phyloP scores from a whole-genome alignment of 92 coral and sea anemone genomes.

The Scolanthus callimorphus region DNA sequence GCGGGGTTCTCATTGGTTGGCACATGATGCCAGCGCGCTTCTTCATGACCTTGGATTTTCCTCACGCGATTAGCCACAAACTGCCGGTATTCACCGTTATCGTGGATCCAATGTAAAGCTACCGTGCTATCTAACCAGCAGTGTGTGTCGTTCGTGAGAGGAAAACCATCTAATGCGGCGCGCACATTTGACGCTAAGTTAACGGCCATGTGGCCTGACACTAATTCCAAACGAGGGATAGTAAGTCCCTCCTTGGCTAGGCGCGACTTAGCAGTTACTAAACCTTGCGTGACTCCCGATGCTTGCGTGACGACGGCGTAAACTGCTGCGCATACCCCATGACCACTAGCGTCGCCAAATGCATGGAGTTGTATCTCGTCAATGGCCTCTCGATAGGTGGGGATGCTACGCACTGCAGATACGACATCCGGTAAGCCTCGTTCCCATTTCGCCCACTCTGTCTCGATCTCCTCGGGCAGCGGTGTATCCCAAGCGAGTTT shows the following conservation, averaged over 20 bases:
- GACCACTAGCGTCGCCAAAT: slow-evolving; percentile 1
- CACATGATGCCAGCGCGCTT: neutral
- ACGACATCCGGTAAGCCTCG: slow-evolving; percentile 11
- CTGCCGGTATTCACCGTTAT: neutral
- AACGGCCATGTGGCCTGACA: slow-evolving; percentile 60
- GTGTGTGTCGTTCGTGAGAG: slow-evolving; percentile 1
- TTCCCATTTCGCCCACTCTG: neutral
- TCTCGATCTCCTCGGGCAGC: neutral
- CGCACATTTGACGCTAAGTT: slow-evolving; percentile 47
- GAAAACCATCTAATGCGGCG: slow-evolving; percentile 50
- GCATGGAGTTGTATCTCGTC: slow-evolving; percentile 26
- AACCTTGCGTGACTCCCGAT: slow-evolving; percentile 17
- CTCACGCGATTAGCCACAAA: neutral
- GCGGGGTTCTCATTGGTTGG: neutral
- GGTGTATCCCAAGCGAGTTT: slow-evolving; percentile 25
- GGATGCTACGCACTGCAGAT: slow-evolving; percentile 9
- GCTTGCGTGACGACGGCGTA: slow-evolving; percentile 44
- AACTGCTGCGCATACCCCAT: slow-evolving; percentile 39
- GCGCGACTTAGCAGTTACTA: slow-evolving; percentile 41
- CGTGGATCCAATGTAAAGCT: neutral
- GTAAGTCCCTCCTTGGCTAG: slow-evolving; percentile 61
- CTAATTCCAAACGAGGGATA: slow-evolving; percentile 50
- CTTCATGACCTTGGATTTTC: neutral
- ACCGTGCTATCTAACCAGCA: neutral
- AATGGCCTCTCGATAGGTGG: slow-evolving; percentile 19